phyloP scores from a whole-genome alignment of 2,113 vertebrate species.

The Sceloporus undulatus region DNA sequence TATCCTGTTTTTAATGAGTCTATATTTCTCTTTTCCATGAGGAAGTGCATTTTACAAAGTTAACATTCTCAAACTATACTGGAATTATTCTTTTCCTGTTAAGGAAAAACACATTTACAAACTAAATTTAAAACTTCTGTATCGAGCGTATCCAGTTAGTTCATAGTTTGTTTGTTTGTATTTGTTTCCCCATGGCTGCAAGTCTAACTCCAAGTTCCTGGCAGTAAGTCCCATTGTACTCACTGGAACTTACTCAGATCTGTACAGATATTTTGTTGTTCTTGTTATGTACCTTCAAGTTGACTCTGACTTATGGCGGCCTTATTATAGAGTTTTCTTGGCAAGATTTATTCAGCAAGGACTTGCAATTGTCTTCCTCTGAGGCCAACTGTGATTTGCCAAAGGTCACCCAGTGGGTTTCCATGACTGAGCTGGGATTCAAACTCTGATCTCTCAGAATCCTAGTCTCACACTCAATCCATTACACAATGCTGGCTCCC shows the following conservation, averaged over 20 bases:
- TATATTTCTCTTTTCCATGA: conserved; percentile 71
- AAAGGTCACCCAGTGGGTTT: no score
- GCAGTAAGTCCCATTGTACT: background rate
- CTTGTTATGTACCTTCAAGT: background rate
- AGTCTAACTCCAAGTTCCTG: background rate
- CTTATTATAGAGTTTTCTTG: background rate
- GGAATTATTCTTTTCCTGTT: conserved; percentile 73
- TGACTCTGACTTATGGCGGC: background rate
- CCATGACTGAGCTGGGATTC: no score
- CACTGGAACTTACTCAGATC: background rate
- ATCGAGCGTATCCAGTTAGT: background rate
- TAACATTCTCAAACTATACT: conserved; percentile 47
- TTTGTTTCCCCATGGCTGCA: background rate
- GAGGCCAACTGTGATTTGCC: no score
- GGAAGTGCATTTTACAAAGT: conserved; percentile 69
- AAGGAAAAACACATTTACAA: conserved; percentile 63
- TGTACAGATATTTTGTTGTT: no score
- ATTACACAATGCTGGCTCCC: no score
- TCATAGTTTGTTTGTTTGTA: background rate
- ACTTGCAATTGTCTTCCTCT: no score
- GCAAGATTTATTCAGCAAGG: no score
- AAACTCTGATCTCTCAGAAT: no score
- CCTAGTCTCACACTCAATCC: no score
- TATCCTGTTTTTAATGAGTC: conserved; percentile 75
- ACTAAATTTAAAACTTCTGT: conserved; percentile 27